Base-by-base conservation (phyloP, 2,797 vertebrate genomes). In the Sylvilagus floridanus region DNA sequence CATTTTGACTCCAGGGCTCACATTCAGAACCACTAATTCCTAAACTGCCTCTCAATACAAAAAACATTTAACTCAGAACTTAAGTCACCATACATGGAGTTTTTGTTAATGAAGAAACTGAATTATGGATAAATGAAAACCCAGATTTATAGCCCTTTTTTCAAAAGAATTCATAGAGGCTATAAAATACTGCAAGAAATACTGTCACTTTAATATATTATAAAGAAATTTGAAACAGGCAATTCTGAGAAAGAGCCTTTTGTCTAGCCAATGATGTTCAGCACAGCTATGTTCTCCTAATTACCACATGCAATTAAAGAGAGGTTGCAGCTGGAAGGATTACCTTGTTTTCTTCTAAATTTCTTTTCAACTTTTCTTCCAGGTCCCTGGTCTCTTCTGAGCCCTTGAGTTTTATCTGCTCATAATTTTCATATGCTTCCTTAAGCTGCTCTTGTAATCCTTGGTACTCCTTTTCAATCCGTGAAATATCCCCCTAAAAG, bases 401-500 rank as follows among this genome's bases (percentile, higher is more conserved):
- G 30, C 97, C 98, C 65, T 86, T 90, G 19, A 88, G 90, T 17
- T 98, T 96, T 2, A 97, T 62, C 78, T 94, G 87, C 9, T 98
- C 96, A 0, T 92, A 95, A 71, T 97, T 97, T 19, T 98, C 98
- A 4, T 63, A 69, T 13, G 98, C 98, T 81, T 98, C 93, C 82
- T 97, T 47, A 4, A 99, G 98, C 50, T 98, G 96, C 24, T 98
- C 88, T 91, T 98, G 95, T 81, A 99, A 68, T 2, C 96, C 71
- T 3, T 47, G 60, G 88, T 97, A 97, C 37, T 97, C 97, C 94
- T 98, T 99, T 72, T 99, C 98, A 95, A 98, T 97, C 54, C 97
- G 98, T 62, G 98, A 98, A 83, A 99, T 97, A 88, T 99, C 99
- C 0, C 99, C 99, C 99, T 99, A 78, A 11, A 96, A 84, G 63